Evolutionary conservation across 2,797 vertebrate species (phyloP).

Genomic region (Anas capensis): DNA sequence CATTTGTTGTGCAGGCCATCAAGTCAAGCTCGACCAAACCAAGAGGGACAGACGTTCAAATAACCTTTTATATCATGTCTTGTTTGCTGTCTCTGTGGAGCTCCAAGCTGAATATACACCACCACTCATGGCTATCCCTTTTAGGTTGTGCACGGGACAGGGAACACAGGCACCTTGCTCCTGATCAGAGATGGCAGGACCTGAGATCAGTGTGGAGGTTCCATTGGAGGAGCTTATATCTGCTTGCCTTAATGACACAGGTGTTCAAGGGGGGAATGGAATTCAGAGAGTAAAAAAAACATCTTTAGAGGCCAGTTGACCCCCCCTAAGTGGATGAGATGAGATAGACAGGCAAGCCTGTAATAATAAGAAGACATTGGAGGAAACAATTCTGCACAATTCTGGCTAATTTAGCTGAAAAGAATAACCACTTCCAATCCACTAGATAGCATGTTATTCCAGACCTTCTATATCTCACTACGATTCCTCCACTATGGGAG

Average conservation of each 20-base stretch:
- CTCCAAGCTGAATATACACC: not conserved
- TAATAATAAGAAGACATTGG: not conserved
- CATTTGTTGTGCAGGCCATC: not conserved
- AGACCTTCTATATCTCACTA: not conserved
- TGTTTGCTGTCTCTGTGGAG: no score
- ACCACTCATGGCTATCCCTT: rapidly evolving
- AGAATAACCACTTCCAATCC: not conserved
- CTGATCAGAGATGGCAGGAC: not conserved
- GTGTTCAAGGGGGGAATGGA: not conserved
- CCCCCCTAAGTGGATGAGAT: not conserved
- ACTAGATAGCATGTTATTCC: not conserved
- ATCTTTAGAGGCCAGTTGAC: not conserved
- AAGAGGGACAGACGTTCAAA: not conserved
- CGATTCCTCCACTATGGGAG: not conserved
- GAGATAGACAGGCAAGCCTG: not conserved
- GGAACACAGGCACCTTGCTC: not conserved
- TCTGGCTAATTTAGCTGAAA: not conserved
- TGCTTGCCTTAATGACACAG: not conserved
- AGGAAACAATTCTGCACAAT: not conserved
- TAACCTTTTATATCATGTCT: rapidly evolving
- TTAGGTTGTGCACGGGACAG: not conserved
- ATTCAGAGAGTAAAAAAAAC: not conserved
- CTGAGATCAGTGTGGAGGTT: not conserved
- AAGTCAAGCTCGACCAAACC: not conserved
- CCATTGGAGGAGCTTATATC: not conserved